phyloP scores from a whole-genome alignment of 2,888 invertebrate genomes.

The Leistus spinibarbis region DNA sequence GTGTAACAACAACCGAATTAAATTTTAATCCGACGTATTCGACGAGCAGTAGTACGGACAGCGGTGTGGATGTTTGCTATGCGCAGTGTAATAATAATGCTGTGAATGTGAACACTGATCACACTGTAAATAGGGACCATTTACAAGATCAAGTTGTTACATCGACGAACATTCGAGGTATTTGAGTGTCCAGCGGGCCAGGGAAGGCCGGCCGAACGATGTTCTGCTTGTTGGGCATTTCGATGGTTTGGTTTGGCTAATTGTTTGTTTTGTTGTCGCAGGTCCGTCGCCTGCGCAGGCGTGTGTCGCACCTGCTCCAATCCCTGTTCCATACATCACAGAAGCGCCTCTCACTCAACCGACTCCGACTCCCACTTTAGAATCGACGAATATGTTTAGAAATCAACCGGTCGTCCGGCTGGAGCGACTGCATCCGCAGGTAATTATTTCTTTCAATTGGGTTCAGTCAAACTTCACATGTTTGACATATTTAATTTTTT shows the following conservation, averaged over 20 bases:
- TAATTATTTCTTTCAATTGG: slow-evolving; percentile 16
- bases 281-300: slow-evolving; percentile 69
- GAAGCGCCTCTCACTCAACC: slow-evolving; percentile 58
- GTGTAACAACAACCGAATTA: slow-evolving; percentile 54
- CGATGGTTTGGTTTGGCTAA: neutral
- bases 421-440: slow-evolving; percentile 63
- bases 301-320: slow-evolving; percentile 65
- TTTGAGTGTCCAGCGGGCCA: neutral
- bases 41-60: slow-evolving; percentile 55
- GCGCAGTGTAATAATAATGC: slow-evolving; percentile 24
- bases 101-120: slow-evolving; percentile 25
- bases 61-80: slow-evolving; percentile 45
- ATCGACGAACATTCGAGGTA: slow-evolving; percentile 35
- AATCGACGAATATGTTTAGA: slow-evolving; percentile 31
- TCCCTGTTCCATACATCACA: slow-evolving; percentile 60
- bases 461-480: neutral
- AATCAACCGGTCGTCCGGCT: slow-evolving; percentile 66
- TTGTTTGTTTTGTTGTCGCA: slow-evolving; percentile 41
- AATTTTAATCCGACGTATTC: slow-evolving; percentile 36
- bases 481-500: too few relatives aligned
- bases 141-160: slow-evolving; percentile 30
- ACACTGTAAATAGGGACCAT: slow-evolving; percentile 14
- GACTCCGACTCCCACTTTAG: neutral
- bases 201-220: too few relatives aligned
- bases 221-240: too few relatives aligned